These are phyloP conservation scores for Cetoscarus ocellatus DNA, from an alignment of 2,797 vertebrate species.

Conservation along the genomic window DNA sequence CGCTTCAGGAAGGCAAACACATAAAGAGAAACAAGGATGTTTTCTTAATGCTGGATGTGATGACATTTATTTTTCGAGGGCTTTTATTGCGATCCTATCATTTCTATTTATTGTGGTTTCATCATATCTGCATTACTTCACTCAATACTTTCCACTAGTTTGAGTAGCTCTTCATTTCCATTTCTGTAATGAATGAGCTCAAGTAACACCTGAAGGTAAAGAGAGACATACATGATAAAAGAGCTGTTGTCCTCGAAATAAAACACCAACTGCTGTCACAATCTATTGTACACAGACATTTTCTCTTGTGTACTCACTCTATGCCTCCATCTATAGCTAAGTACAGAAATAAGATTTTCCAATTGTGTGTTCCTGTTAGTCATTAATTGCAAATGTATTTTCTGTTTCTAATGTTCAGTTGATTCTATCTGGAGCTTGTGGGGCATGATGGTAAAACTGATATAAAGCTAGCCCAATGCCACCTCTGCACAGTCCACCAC, in stretches of 20 bases:
- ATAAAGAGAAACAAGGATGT: too few species aligned
- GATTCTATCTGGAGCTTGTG: constrained; percentile 21
- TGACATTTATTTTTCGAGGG: not conserved
- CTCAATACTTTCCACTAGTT: constrained; percentile 18
- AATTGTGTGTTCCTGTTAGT: not conserved
- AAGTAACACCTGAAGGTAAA: constrained; percentile 18
- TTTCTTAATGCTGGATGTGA: too few species aligned
- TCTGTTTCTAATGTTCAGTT: not conserved
- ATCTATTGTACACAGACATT: constrained; percentile 6
- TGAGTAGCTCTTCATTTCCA: constrained; percentile 27
- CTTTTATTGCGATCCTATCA: constrained; percentile 10
- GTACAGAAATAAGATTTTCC: constrained; percentile 1
- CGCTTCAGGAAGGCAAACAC: not conserved
- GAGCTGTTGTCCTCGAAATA: constrained; percentile 18
- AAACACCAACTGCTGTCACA: not conserved
- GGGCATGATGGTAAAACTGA: constrained; percentile 29
- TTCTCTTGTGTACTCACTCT: not conserved
- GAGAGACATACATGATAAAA: constrained; percentile 1
- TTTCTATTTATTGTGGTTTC: not conserved
- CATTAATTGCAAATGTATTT: constrained; percentile 11
- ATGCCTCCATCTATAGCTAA: not conserved
- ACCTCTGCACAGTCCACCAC: constrained; percentile 12
- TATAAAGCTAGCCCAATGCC: constrained; percentile 5
- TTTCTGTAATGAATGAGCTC: constrained; percentile 22
- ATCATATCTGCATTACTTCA: constrained; percentile 12